These are phyloP conservation scores for Globia sparganii DNA, from an alignment of 2,888 invertebrate species.

Conservation along the genomic window DNA sequence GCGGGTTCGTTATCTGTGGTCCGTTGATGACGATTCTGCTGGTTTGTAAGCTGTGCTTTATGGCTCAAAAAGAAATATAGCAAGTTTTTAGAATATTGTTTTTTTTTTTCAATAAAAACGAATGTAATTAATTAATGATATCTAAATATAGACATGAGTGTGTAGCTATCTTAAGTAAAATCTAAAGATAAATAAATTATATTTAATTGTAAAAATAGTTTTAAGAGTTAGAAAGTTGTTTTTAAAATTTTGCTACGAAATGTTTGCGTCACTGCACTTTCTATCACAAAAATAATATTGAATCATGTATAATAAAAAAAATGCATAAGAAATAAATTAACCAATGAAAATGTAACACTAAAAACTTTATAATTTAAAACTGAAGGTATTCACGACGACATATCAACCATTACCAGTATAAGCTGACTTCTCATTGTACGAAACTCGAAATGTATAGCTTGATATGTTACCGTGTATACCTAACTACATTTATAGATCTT, in stretches of 20 bases:
- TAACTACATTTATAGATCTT: neutral
- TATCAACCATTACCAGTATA: neutral
- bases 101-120: neutral
- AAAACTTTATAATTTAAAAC: neutral
- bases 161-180: neutral
- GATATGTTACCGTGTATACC: too few relatives aligned
- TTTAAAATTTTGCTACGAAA: neutral
- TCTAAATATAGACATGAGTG: neutral
- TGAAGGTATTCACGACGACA: neutral
- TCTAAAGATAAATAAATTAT: neutral
- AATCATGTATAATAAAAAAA: neutral
- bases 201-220: neutral
- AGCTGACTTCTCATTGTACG: neutral
- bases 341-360: neutral
- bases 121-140: neutral
- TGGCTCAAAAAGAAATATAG: neutral
- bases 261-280: constrained; percentile 22
- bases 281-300: neutral
- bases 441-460: neutral
- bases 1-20: constrained; percentile 54
- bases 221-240: constrained; percentile 8
- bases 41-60: constrained; percentile 14
- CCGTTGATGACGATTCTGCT: constrained; percentile 31
- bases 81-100: neutral
- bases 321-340: neutral